Base-by-base conservation (phyloP, 2,113 vertebrate genomes). In the Pedetes capensis region DNA sequence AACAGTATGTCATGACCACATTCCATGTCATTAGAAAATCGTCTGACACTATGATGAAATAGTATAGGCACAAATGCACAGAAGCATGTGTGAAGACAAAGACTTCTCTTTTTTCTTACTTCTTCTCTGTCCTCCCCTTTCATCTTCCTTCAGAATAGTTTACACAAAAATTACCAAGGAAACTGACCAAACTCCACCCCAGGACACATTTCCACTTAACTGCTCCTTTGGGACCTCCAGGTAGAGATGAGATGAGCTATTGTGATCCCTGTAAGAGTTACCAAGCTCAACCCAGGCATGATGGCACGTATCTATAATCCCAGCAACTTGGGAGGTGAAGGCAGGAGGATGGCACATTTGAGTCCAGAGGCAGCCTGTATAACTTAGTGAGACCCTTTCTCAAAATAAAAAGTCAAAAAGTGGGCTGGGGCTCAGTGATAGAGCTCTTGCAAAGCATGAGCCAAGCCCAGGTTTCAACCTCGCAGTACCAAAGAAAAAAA, bases 41-140 rank as follows among this genome's bases (percentile, higher is more conserved):
- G 61, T 44, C 47, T 57, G 91, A 75, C 9, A n/a, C 25, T 12
- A 0, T 10, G 64, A 85, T 20, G 10, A 89, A 69, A 2, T 18
- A 7, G 2, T 20, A 59, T 6, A 85, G 68, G 42, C 5, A 1
- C 1, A 68, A n/a, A 59, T 2, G 0, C 6, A 55, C 6, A n/a
- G 27, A 78, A 7, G 29, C 16, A 20, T 0, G 2, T 11, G 25
- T 16, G 13, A 81, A 85, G 37, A 47, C 13, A 6, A 72, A 14
- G 5, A 75, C 11, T 37, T 79, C n/a, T 71, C 17, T 75, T 72
- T 68, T 25, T 32, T 14, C 27, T 47, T 23, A 29, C 6, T n/a
- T 39, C 14, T 16, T 34, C 13, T 23, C 8, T 64, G 57, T 6
- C 22, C 5, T 29, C 12, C 25, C 39, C 47, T 51, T 66, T 82